Evolutionary conservation across 2,113 vertebrate species (phyloP).

Genomic region (pig (Sus scrofa)): DNA sequence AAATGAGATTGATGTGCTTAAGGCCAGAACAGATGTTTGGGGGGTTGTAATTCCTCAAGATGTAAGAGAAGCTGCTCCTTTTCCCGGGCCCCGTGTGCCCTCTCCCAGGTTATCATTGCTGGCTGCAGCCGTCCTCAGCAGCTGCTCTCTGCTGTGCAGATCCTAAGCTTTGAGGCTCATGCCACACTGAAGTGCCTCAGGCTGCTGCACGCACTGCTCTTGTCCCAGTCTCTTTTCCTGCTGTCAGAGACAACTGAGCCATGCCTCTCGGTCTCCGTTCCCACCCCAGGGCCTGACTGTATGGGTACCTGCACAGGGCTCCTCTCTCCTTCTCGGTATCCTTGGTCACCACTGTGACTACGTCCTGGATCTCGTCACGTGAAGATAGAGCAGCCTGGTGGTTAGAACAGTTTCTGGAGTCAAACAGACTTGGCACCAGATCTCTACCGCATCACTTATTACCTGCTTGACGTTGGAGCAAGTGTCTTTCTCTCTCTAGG

Average conservation of each 20-base stretch:
- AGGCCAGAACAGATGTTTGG: not conserved
- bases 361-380: not conserved
- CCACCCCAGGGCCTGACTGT: not conserved
- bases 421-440: not conserved
- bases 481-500: not conserved
- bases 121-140: not conserved
- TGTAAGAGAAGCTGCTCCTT: not conserved
- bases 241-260: not conserved
- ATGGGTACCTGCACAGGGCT: not conserved
- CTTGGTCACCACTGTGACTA: not conserved
- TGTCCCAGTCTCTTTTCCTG: not conserved
- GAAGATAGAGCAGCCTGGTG: not conserved
- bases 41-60: not conserved
- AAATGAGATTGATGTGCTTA: not conserved
- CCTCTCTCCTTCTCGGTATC: not conserved
- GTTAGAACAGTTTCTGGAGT: constrained; percentile 19
- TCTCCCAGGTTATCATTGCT: not conserved
- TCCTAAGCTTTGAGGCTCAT: not conserved
- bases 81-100: not conserved
- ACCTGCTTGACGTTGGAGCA: not conserved
- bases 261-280: not conserved
- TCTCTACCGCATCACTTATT: not conserved
- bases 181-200: not conserved
- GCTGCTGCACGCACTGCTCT: not conserved
- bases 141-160: not conserved